Base-by-base conservation (phyloP, 2,113 vertebrate genomes). In the Galeopterus variegatus region DNA sequence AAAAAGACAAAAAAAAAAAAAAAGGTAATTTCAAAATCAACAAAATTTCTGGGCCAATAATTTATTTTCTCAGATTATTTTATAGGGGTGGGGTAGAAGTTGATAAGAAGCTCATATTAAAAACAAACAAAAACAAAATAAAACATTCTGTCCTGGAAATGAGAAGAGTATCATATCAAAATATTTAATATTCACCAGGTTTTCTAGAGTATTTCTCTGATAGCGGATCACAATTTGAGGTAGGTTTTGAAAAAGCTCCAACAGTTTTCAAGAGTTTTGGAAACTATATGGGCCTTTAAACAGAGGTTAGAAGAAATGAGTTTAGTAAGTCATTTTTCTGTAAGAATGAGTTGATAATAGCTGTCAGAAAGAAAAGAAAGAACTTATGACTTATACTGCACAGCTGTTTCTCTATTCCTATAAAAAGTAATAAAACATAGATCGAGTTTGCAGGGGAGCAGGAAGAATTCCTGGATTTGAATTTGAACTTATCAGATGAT, bases 241-340 rank as follows among this genome's bases (percentile, higher is more conserved):
- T 26, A 86, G 36, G 19, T 26, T 90, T 84, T 90, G n/a, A 81
- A 80, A 80, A 96, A 88, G 0, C 5, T 86, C 21, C 23, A 11
- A 50, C 19, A 81, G 1, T 72, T 77, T 94, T 83, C 64, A 70
- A 69, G 56, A 77, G 45, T 72, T 95, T 70, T 48, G 15, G 23
- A 65, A 87, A 50, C 3, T 21, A 95, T 6, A 76, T 62, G 2
- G 7, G 5, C 18, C 10, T 79, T 88, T 85, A 87, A 84, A 86
- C 15, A 90, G 19, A 95, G 0, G 33, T 7, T 54, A 79, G 26
- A 93, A 85, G 33, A 70, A 73, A 33, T 56, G 7, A 45, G 19
- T 73, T 93, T 85, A 67, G n/a, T 77, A 93, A 86, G 45, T 56
- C 8, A 85, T 86, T 94, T 97, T 94, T 81, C n/a, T 85, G 15